Percentiles rank a stretch among this genome's conserved stretches.
Evolutionary conservation across 2,888 invertebrate genomes (phyloP).

Genomic region (Lydus trimaculatus): DNA sequence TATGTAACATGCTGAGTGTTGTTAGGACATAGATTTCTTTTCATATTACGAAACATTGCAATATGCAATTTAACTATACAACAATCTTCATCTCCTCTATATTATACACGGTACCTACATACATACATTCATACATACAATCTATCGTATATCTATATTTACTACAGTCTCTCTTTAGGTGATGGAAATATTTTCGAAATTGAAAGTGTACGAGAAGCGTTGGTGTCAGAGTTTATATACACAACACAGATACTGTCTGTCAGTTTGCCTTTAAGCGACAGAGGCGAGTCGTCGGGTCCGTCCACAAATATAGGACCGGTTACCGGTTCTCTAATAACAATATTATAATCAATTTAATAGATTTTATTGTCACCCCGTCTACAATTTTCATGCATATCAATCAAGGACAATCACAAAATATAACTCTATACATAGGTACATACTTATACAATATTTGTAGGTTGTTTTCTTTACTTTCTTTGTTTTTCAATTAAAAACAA

Average conservation of each 20-base stretch:
- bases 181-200: constrained; percentile 39
- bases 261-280: constrained; percentile 34
- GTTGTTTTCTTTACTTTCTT: no score
- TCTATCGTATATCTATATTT: no score
- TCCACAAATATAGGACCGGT: constrained; percentile 34
- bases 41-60: constrained; percentile 29
- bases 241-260: neutral
- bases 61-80: constrained; percentile 34
- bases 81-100: constrained; percentile 23
- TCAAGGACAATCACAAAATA: constrained; percentile 17
- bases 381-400: neutral
- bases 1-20: constrained; percentile 29
- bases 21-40: constrained; percentile 34
- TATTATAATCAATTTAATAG: constrained; percentile 40
- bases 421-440: constrained; percentile 8
- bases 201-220: constrained; percentile 44
- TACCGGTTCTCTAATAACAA: constrained; percentile 44
- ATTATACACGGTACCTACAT: constrained; percentile 19
- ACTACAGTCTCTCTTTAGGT: constrained; percentile 12
- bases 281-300: constrained; percentile 43
- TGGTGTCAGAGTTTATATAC: constrained; percentile 33
- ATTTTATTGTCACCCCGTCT: constrained; percentile 25
- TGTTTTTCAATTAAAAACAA: neutral
- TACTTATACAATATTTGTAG: no score
- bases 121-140: no score